Conservation (phyloP, 2,113 vertebrate genomes). For the Gallinago undulata region DNA sequence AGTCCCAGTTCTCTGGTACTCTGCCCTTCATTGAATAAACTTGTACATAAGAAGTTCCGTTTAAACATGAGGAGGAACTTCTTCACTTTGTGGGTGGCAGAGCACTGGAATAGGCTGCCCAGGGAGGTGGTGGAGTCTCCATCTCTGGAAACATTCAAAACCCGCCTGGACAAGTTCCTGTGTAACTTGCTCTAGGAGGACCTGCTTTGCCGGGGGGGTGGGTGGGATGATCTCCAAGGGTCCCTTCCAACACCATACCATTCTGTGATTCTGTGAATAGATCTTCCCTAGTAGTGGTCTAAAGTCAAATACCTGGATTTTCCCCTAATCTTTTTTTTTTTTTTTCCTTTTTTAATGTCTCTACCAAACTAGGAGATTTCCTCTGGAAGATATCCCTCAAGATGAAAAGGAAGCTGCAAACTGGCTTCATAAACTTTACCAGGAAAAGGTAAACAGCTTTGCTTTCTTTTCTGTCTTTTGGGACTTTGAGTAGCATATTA, state of each 20-base stretch:
- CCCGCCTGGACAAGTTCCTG: no score
- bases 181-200: no score
- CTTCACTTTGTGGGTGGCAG: no score
- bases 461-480: not conserved
- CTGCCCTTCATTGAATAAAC: not conserved
- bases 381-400: constrained; percentile 90
- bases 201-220: no score
- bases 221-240: no score
- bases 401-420: constrained; percentile 90
- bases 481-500: not conserved
- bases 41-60: no score
- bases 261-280: no score
- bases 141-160: no score
- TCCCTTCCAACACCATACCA: no score
- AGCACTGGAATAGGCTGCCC: no score
- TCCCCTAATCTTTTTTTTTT: not conserved
- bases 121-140: no score
- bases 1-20: not conserved
- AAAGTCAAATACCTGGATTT: not conserved
- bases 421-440: constrained; percentile 98
- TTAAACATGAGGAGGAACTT: no score
- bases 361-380: constrained; percentile 82
- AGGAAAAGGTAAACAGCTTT: constrained; percentile 87
- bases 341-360: not conserved
- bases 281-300: not conserved